Evolutionary conservation across 53 echinoderm and acorn worm species (phyloP).

Genomic region (Henricia sp.): DNA sequence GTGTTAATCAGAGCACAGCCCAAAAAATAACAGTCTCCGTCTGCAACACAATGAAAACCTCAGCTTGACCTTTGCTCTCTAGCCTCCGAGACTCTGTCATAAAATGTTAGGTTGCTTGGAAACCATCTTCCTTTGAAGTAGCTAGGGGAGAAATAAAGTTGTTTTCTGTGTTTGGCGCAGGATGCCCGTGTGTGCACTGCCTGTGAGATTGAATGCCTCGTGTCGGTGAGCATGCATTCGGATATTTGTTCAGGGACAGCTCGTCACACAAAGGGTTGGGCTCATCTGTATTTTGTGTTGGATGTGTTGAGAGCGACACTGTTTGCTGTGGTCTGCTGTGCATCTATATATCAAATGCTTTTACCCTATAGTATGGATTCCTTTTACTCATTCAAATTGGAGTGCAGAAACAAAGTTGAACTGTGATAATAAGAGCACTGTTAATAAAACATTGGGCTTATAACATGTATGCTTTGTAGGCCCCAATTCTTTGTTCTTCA

Average conservation of each 20-base stretch:
- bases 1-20: too few species aligned
- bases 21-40: neutral
- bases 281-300: slow-evolving; percentile 14
- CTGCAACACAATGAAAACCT: neutral
- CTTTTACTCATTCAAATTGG: too few species aligned
- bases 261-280: slow-evolving; percentile 12
- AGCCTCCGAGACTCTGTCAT: slow-evolving; percentile 9
- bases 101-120: slow-evolving; percentile 31
- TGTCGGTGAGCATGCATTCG: neutral
- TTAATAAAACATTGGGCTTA: too few species aligned
- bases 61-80: slow-evolving; percentile 9
- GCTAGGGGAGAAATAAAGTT: neutral
- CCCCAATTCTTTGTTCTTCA: too few species aligned
- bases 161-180: neutral
- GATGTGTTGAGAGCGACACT: too few species aligned
- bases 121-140: slow-evolving; percentile 1
- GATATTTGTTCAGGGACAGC: slow-evolving; percentile 24
- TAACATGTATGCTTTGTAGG: too few species aligned
- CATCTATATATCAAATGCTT: too few species aligned
- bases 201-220: neutral
- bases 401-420: too few species aligned
- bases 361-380: too few species aligned
- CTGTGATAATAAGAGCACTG: too few species aligned
- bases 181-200: neutral
- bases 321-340: too few species aligned